Conservation (phyloP, 2,888 invertebrate species). For the Pollenia amentaria region DNA sequence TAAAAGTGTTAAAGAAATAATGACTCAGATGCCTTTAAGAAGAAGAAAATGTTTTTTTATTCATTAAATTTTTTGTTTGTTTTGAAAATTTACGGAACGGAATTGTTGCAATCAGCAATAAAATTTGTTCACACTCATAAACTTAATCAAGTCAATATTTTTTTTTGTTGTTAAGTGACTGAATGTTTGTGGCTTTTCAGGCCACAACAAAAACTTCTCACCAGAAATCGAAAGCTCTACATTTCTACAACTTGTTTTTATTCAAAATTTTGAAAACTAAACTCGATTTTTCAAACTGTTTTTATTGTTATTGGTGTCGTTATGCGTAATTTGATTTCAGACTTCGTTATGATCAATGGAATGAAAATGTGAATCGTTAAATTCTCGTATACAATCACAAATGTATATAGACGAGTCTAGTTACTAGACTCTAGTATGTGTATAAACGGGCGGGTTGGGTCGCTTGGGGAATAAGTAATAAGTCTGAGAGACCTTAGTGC, state of each 20-base stretch:
- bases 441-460: conserved; percentile 11
- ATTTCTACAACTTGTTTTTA: not conserved
- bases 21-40: conserved; percentile 45
- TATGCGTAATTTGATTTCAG: conserved; percentile 30
- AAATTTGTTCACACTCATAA: not conserved
- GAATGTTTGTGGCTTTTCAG: not conserved
- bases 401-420: conserved; percentile 21
- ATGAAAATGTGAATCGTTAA: conserved; percentile 4
- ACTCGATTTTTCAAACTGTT: not conserved
- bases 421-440: not conserved
- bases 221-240: not conserved
- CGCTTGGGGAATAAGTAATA: conserved; percentile 13
- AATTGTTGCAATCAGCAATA: conserved; percentile 41
- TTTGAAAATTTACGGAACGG: not conserved
- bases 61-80: not conserved
- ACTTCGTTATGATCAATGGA: conserved; percentile 31
- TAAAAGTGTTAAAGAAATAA: not conserved
- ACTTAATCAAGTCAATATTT: not conserved
- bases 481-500: conserved; percentile 38
- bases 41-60: conserved; percentile 9
- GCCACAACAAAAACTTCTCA: conserved; percentile 9
- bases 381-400: not conserved
- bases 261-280: not conserved
- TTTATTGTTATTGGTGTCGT: not conserved
- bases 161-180: not conserved